Evolutionary conservation across 2,888 invertebrate species (phyloP).

Genomic region (Stenichneumon culpator): DNA sequence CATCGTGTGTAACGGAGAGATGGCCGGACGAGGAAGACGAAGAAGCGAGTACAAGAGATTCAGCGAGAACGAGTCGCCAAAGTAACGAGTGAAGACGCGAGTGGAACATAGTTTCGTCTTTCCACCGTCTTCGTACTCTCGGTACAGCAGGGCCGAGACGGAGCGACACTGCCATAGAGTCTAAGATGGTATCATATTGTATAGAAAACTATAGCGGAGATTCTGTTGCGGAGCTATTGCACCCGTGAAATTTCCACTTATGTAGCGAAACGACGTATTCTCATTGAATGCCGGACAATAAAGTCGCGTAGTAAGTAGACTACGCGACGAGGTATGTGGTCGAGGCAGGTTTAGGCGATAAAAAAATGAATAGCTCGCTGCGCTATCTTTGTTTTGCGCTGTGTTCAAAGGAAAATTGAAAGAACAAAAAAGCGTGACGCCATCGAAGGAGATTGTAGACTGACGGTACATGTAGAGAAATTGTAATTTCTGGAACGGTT

Average conservation of each 20-base stretch:
- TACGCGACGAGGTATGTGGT: too few relatives aligned
- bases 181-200: background rate
- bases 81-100: conserved; percentile 31
- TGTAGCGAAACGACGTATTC: conserved; percentile 50
- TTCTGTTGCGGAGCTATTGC: conserved; percentile 18
- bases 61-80: conserved; percentile 19
- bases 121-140: background rate
- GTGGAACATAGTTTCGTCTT: conserved; percentile 23
- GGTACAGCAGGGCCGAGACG: background rate
- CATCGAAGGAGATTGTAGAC: background rate
- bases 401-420: background rate
- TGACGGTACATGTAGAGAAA: conserved; percentile 22
- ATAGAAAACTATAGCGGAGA: background rate
- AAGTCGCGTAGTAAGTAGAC: conserved; percentile 18
- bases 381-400: background rate
- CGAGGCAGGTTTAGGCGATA: background rate
- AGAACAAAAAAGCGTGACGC: conserved; percentile 10
- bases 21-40: background rate
- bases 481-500: conserved; percentile 44
- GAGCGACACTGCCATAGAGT: background rate
- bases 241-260: conserved; percentile 44
- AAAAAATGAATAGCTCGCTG: background rate
- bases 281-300: conserved; percentile 45
- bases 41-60: background rate
- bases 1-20: conserved; percentile 30